Percentiles rank a stretch among this genome's conserved stretches.
Conservation (phyloP, 2,113 vertebrate genomes). For the Crocuta crocuta region DNA sequence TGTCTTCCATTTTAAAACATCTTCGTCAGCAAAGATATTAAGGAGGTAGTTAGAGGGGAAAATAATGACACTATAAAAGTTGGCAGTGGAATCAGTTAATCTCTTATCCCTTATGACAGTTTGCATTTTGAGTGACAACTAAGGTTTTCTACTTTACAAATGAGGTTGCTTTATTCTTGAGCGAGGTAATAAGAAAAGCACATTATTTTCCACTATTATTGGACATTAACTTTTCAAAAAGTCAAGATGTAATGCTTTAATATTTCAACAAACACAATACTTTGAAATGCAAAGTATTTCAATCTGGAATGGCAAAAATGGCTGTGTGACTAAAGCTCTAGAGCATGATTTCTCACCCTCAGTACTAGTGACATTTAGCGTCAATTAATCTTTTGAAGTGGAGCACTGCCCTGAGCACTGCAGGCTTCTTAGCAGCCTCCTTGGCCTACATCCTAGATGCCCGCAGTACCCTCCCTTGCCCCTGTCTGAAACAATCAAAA, state of each 20-base stretch:
- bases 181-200: slow-evolving; percentile 56
- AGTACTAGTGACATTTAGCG: background rate
- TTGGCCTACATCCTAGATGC: background rate
- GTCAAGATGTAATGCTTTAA: background rate
- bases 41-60: slow-evolving; percentile 72
- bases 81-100: slow-evolving; percentile 75
- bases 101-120: slow-evolving; percentile 74
- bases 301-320: slow-evolving; percentile 25
- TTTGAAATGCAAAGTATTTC: slow-evolving; percentile 53
- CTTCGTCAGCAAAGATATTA: slow-evolving; percentile 69
- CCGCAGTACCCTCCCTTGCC: background rate
- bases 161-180: slow-evolving; percentile 48
- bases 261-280: background rate
- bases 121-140: slow-evolving; percentile 81
- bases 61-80: slow-evolving; percentile 77
- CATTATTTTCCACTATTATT: slow-evolving; percentile 52
- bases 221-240: slow-evolving; percentile 22
- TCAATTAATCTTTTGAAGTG: background rate
- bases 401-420: background rate
- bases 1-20: slow-evolving; percentile 79
- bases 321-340: background rate
- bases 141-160: slow-evolving; percentile 78
- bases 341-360: background rate
- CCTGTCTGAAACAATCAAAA: background rate
- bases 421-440: background rate